A percentile compares a stretch with the other conserved stretches of the same genome.
Conservation (phyloP, 2,888 invertebrate genomes). For the Drosophila aldrichi region DNA sequence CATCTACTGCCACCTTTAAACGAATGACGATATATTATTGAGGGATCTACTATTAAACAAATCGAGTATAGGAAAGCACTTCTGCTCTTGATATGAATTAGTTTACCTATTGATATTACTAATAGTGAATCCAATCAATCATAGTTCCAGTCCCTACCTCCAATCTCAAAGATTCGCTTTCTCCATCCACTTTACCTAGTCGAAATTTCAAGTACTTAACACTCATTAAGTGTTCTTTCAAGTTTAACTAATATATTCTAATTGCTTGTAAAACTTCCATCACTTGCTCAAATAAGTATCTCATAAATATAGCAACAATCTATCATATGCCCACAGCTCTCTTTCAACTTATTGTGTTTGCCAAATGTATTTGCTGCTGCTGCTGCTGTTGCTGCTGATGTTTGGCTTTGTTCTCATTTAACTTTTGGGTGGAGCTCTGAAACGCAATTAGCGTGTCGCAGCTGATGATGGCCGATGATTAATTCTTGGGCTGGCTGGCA, state of each 20-base stretch:
- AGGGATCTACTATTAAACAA: no score
- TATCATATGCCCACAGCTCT: background rate
- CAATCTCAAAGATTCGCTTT: no score
- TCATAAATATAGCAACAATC: background rate
- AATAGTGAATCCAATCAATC: no score
- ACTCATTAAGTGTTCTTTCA: background rate
- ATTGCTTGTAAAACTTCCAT: background rate
- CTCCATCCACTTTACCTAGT: no score
- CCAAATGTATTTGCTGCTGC: slow-evolving; percentile 24
- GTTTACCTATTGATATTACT: no score
- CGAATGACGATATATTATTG: no score
- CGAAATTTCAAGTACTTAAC: background rate
- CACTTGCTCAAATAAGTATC: background rate
- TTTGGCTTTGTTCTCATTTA: slow-evolving; percentile 33
- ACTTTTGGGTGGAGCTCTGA: slow-evolving; percentile 9
- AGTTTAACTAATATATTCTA: background rate
- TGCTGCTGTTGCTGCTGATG: background rate
- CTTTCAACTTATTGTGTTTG: slow-evolving; percentile 14
- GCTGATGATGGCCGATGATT: slow-evolving; percentile 55
- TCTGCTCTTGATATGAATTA: no score
- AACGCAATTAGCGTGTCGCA: slow-evolving; percentile 61
- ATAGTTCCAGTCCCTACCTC: no score
- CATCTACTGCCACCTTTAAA: no score
- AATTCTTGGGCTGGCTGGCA: slow-evolving; percentile 47
- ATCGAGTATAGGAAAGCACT: no score